Base-by-base conservation (phyloP, 2,113 vertebrate genomes). In the Rousettus leschenaultii region DNA sequence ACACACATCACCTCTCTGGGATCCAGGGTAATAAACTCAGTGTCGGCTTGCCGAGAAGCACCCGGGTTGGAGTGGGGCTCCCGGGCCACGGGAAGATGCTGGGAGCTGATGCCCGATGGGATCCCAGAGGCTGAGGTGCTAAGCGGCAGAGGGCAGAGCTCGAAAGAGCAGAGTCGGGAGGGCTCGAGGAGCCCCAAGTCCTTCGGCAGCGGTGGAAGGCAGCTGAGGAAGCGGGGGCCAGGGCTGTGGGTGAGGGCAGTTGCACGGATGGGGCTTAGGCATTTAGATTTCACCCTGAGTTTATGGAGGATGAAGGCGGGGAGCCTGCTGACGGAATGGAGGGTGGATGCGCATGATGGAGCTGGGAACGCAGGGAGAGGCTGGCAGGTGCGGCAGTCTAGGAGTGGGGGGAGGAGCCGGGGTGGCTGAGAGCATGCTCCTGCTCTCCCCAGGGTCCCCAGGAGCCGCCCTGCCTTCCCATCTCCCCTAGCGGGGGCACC, bases 1-100 rank as follows among this genome's bases (percentile, higher is more conserved):
- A 48, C 0, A 0, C 0, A 1, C 0, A 1, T 70, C 66, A 15
- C 30, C 68, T 51, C 0, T 0, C 21, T 11, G 28, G 3, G 70
- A 14, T 24, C n/a, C 38, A 73, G 45, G 80, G 6, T 3, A 5
- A 26, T 18, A 13, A 16, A 26, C 0, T 3, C 5, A 13, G 48
- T 4, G 5, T 30, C 26, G 0, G 7, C 83, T 14, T 24, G 5
- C 57, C 53, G 1, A 45, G 48, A 48, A 26, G 80, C 74, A n/a
- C 57, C 24, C 16, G 35, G 48, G 40, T 2, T 3, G 12, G 38
- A 51, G 57, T 3, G n/a, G 30, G 8, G 43, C 30, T 86, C n/a
- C 91, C 26, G 9, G 43, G 4, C 28, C 40, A 14, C 0, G 0
- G 74, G 74, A 5, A 3, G 35, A 10, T 71, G 59, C 48, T 3